These are phyloP conservation scores for Lutraria rhynchaena DNA, from an alignment of 1,140 invertebrate species.

Conservation along the genomic window DNA sequence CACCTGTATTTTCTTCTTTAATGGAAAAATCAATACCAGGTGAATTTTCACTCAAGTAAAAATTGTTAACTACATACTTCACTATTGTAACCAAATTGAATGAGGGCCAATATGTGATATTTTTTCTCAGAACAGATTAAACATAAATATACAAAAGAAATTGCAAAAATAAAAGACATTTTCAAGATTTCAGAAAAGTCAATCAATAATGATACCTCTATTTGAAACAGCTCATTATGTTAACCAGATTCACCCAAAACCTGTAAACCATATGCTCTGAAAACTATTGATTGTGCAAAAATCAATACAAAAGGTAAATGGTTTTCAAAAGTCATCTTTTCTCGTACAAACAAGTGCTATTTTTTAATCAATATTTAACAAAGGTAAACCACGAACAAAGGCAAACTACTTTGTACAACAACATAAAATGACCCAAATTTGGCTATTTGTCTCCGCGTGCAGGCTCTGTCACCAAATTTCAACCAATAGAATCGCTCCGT, in stretches of 20 bases:
- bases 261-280: constrained; percentile 38
- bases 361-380: not conserved
- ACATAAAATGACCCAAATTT: constrained; percentile 31
- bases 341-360: not conserved
- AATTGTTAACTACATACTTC: no score
- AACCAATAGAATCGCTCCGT: constrained; percentile 29
- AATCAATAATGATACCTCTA: no score
- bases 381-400: constrained; percentile 11
- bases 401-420: not conserved
- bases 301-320: constrained; percentile 43
- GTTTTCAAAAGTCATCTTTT: not conserved
- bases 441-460: not conserved
- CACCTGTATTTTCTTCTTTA: no score
- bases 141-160: no score
- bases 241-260: constrained; percentile 23
- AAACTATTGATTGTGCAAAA: constrained; percentile 44
- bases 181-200: no score
- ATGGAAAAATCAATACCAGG: no score
- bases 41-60: no score
- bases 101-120: no score
- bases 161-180: no score
- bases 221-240: constrained; percentile 7
- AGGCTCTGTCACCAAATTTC: constrained; percentile 40
- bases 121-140: no score
- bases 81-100: no score